Conservation (phyloP, 2,888 invertebrate genomes). For the Clepsis dumicolana region DNA sequence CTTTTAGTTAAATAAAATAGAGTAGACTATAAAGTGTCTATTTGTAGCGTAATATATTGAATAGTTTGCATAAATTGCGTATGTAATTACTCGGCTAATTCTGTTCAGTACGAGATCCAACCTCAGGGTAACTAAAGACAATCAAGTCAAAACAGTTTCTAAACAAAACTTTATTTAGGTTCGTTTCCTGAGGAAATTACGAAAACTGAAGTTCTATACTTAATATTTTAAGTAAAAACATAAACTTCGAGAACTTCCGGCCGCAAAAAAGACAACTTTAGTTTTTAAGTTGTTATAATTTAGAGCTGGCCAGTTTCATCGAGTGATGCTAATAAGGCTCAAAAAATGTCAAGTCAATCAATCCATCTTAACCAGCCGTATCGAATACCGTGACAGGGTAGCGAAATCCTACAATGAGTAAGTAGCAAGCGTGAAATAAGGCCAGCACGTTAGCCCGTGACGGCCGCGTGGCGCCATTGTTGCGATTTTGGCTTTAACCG, state of each 20-base stretch:
- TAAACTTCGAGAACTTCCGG: too few species aligned
- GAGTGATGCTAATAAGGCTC: slow-evolving; percentile 8
- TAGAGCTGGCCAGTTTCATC: background rate
- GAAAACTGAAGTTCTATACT: too few species aligned
- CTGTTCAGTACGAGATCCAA: background rate
- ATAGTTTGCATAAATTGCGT: too few species aligned
- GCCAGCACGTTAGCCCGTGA: slow-evolving; percentile 76
- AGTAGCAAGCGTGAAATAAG: slow-evolving; percentile 80
- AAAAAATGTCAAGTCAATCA: slow-evolving; percentile 76
- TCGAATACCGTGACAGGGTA: slow-evolving; percentile 79
- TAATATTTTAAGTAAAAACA: too few species aligned
- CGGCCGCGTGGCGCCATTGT: slow-evolving; percentile 70
- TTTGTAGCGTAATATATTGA: too few species aligned
- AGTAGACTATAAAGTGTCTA: too few species aligned
- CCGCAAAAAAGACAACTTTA: too few species aligned
- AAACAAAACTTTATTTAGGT: too few species aligned
- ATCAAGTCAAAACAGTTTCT: background rate
- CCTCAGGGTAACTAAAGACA: background rate
- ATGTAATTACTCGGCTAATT: too few species aligned
- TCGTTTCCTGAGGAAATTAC: too few species aligned
- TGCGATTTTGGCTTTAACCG: slow-evolving; percentile 73
- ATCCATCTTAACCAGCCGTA: slow-evolving; percentile 68
- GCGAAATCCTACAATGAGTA: slow-evolving; percentile 78
- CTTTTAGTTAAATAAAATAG: too few species aligned
- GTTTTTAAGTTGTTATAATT: too few species aligned